Percentiles rank a stretch among this genome's conserved stretches.
These are phyloP conservation scores for Rhyacophila brunnea DNA, from an alignment of 1,140 invertebrate genomes.

Conservation along the genomic window DNA sequence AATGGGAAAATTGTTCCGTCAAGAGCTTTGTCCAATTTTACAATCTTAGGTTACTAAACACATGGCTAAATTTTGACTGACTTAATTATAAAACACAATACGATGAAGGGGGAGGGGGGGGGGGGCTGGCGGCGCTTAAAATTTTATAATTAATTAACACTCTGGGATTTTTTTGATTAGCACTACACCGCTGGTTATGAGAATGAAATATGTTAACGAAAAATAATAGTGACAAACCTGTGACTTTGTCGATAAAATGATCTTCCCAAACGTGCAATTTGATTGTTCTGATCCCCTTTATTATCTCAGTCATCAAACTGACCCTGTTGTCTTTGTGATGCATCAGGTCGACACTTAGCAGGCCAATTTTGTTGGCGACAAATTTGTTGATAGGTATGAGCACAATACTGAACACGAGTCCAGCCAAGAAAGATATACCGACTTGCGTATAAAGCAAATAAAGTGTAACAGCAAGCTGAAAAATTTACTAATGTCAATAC, in stretches of 20 bases:
- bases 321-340: conserved; percentile 87
- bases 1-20: too few species aligned
- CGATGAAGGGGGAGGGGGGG: too few species aligned
- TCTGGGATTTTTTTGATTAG: too few species aligned
- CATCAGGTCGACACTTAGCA: conserved; percentile 88
- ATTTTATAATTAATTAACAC: too few species aligned
- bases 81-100: too few species aligned
- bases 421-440: conserved; percentile 87
- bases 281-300: conserved; percentile 83
- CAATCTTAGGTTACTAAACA: too few species aligned
- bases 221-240: conserved; percentile 38
- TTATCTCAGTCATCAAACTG: conserved; percentile 83
- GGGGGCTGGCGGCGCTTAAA: too few species aligned
- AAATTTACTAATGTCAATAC: too few species aligned
- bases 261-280: conserved; percentile 95
- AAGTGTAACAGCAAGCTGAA: conserved; percentile 76
- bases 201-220: too few species aligned
- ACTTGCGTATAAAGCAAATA: conserved; percentile 86
- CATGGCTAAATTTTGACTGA: too few species aligned
- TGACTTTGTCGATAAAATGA: conserved; percentile 73
- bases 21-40: too few species aligned
- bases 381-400: conserved; percentile 93
- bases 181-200: too few species aligned
- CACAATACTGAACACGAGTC: conserved; percentile 80
- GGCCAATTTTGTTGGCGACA: conserved; percentile 87